Percentiles rank a stretch among this genome's conserved stretches.
Conservation (phyloP, 2,888 invertebrate species). For the Callyntrura guangdongensis region DNA sequence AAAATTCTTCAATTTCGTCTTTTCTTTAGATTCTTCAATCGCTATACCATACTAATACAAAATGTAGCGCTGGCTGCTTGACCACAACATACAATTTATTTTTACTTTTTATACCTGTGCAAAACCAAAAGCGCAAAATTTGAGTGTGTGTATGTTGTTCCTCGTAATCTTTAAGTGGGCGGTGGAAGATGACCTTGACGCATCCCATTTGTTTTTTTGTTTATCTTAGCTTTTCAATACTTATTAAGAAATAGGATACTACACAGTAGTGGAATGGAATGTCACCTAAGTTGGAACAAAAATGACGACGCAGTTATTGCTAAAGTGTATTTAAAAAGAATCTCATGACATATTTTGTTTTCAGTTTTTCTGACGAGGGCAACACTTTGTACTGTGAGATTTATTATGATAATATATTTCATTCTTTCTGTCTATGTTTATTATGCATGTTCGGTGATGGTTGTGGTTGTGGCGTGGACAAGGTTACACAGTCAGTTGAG, state of each 20-base stretch:
- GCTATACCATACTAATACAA: not conserved
- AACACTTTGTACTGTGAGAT: not conserved
- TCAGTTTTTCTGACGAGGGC: not conserved
- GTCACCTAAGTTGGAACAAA: not conserved
- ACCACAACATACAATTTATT: not conserved
- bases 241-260: too few species aligned
- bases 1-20: slow-evolving; percentile 7
- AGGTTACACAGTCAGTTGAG: not conserved
- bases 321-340: not conserved
- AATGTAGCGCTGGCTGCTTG: not conserved
- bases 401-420: not conserved
- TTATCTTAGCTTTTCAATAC: slow-evolving; percentile 5
- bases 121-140: slow-evolving; percentile 3
- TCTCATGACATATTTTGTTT: slow-evolving; percentile 9
- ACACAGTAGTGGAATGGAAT: slow-evolving; percentile 38
- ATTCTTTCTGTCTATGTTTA: not conserved
- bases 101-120: not conserved
- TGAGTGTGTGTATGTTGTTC: not conserved
- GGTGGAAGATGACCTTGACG: slow-evolving; percentile 42
- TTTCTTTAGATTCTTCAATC: slow-evolving; percentile 14
- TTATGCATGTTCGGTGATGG: not conserved
- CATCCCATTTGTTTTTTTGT: slow-evolving; percentile 9
- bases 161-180: slow-evolving; percentile 37
- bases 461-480: not conserved
- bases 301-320: not conserved